Conservation (phyloP, 2,797 vertebrate species). For the Eupleurogrammus muticus region DNA sequence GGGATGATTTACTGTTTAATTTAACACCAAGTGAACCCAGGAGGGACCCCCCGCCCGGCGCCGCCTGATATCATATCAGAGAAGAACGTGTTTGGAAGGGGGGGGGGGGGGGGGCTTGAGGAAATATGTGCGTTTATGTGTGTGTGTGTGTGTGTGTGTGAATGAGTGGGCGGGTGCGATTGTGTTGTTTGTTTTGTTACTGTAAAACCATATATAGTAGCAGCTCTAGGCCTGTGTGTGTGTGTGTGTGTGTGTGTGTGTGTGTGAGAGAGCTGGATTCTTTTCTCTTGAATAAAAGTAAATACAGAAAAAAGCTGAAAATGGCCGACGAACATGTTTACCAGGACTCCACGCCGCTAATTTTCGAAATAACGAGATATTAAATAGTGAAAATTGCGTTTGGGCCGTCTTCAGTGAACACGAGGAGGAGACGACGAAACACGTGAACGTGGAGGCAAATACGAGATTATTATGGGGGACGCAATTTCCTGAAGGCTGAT, state of each 20-base stretch:
- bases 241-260: conserved; percentile 6
- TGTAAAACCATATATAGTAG: conserved; percentile 44
- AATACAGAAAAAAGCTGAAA: conserved; percentile 18
- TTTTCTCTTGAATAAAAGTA: conserved; percentile 13
- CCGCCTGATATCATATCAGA: conserved; percentile 75
- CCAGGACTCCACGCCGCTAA: conserved; percentile 58
- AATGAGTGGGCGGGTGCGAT: conserved; percentile 57
- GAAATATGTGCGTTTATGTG: conserved; percentile 42
- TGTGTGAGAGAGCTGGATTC: conserved; percentile 16
- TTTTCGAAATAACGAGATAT: conserved; percentile 77
- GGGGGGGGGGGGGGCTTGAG: conserved; percentile 39
- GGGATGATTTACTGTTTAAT: conserved; percentile 80
- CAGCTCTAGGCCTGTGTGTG: conserved; percentile 38
- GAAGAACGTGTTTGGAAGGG: conserved; percentile 47
- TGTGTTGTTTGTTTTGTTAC: conserved; percentile 51
- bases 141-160: conserved; percentile 22
- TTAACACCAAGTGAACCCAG: conserved; percentile 72
- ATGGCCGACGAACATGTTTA: conserved; percentile 67
- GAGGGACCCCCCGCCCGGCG: conserved; percentile 58
- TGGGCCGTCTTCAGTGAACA: conserved; percentile 64
- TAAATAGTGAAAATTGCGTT: conserved; percentile 71
- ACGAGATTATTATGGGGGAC: conserved; percentile 66
- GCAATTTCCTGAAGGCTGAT: conserved; percentile 70
- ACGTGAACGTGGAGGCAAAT: conserved; percentile 63
- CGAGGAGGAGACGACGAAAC: conserved; percentile 59